Evolutionary conservation across 2,888 invertebrate species (phyloP).

Genomic region (Sclerodermus sp.): DNA sequence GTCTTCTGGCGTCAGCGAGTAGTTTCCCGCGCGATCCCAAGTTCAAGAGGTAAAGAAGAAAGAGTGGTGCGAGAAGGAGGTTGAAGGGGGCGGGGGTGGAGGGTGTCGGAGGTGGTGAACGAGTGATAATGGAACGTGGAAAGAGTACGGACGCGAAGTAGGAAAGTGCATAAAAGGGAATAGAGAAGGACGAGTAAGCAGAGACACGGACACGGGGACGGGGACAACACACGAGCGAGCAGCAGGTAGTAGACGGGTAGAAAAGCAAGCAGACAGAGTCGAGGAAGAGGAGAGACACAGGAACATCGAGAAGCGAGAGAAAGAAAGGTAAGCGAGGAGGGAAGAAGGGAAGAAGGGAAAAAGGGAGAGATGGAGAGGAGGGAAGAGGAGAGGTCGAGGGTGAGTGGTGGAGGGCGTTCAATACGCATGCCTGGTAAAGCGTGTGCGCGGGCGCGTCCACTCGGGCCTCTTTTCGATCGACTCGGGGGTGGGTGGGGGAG

Average conservation of each 20-base stretch:
- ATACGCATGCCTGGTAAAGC: conserved; percentile 53
- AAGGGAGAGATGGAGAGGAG: conserved; percentile 1
- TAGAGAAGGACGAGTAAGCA: conserved; percentile 5
- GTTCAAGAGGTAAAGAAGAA: background rate
- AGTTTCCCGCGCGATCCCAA: no score
- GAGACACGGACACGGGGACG: conserved; percentile 13
- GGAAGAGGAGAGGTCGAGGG: background rate
- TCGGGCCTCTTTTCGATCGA: conserved; percentile 54
- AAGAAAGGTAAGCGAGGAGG: no score
- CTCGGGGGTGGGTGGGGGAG: conserved; percentile 19
- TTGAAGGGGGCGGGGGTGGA: background rate
- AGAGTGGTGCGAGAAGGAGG: background rate
- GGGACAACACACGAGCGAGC: conserved; percentile 1
- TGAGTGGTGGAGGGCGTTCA: conserved; percentile 34
- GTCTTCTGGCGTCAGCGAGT: no score
- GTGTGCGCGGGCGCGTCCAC: conserved; percentile 44
- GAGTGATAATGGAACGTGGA: background rate
- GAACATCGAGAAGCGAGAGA: no score
- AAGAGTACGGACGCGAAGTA: conserved; percentile 5
- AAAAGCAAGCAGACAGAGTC: background rate
- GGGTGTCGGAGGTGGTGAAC: background rate
- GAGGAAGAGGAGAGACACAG: conserved; percentile 14
- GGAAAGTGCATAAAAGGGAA: background rate
- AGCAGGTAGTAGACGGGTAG: conserved; percentile 1
- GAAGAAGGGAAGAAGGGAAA: background rate